Evolutionary conservation across 2,797 vertebrate species (phyloP), one percentile per base, ranked within the genome.

Genomic region (Melanotaenia boesemani): DNA sequence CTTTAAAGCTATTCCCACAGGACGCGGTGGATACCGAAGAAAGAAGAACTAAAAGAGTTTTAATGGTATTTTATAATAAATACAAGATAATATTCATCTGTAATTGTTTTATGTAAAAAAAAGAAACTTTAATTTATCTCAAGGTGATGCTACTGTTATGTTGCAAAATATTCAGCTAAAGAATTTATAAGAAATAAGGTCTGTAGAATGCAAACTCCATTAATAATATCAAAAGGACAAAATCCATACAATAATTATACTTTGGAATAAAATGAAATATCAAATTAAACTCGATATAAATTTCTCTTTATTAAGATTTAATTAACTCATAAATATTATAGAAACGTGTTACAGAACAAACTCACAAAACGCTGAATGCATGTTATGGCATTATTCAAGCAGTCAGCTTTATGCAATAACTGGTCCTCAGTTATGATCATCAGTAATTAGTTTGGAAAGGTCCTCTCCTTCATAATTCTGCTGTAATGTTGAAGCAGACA

Each of bases 391-490:
- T 70, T 4, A 2, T 22, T n/a, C 32, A 32, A 72, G 76, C 9
- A 67, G 63, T 76, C 46, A 68, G 32, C 67, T 85, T 36, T 71
- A 46, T 94, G 88, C 95, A 96, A 79, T 95, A 96, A 95, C 93
- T 97, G 96, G 96, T 97, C 96, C 96, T 94, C 94, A 94, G 94
- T 92, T 15, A 10, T 80, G 8, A 57, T 63, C 68, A 41, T 70
- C 65, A 77, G 67, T 48, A 73, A 56, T 50, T 22, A 28, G 16
- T 24, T 1, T 58, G 22, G 28, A 44, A 67, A 64, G 6, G 13
- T 61, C 32, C 0, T 48, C 18, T 67, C 32, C 9, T 36, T 41
- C 28, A n/a, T 34, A 26, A 41, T 52, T 54, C 61, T 78, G 55
- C 64, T 60, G 48, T 61, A 34, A 69, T 55, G 37, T 24, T 52